phyloP scores from a whole-genome alignment of 2,113 vertebrate genomes.

The Loxodonta africana region DNA sequence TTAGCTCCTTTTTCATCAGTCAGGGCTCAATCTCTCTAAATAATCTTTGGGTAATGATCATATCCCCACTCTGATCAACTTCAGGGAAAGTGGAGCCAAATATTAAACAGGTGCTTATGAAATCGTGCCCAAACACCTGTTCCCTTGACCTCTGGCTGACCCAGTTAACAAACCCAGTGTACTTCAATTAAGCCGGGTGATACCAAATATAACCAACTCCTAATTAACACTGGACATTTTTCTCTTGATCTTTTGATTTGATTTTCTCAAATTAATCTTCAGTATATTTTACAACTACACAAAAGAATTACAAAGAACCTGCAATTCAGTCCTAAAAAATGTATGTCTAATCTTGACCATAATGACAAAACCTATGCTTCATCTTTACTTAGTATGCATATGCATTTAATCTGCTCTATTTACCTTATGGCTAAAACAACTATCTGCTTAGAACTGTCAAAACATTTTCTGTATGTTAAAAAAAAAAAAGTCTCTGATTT shows the following conservation, averaged over 20 bases:
- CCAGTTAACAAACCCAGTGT: slow-evolving; percentile 84
- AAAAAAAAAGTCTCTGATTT: neutral
- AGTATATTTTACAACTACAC: slow-evolving; percentile 12
- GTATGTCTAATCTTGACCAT: neutral
- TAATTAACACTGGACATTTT: slow-evolving; percentile 73
- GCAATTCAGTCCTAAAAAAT: neutral
- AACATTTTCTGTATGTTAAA: neutral
- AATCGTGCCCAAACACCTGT: slow-evolving; percentile 88
- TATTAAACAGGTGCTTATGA: slow-evolving; percentile 88
- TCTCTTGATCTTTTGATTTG: slow-evolving; percentile 15
- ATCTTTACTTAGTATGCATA: neutral
- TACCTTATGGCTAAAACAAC: neutral
- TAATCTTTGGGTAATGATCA: slow-evolving; percentile 89
- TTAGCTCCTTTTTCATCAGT: slow-evolving; percentile 89
- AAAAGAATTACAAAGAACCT: neutral
- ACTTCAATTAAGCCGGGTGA: slow-evolving; percentile 87
- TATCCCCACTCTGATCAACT: slow-evolving; percentile 83
- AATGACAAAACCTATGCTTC: neutral
- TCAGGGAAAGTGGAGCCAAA: slow-evolving; percentile 88
- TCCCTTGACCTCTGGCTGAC: slow-evolving; percentile 83
- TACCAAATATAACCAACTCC: slow-evolving; percentile 70
- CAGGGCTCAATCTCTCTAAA: slow-evolving; percentile 87
- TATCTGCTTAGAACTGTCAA: neutral
- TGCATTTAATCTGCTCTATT: neutral
- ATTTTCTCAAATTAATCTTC: slow-evolving; percentile 48